phyloP scores from a whole-genome alignment of 2,113 vertebrate species.

The Eonycteris spelaea region DNA sequence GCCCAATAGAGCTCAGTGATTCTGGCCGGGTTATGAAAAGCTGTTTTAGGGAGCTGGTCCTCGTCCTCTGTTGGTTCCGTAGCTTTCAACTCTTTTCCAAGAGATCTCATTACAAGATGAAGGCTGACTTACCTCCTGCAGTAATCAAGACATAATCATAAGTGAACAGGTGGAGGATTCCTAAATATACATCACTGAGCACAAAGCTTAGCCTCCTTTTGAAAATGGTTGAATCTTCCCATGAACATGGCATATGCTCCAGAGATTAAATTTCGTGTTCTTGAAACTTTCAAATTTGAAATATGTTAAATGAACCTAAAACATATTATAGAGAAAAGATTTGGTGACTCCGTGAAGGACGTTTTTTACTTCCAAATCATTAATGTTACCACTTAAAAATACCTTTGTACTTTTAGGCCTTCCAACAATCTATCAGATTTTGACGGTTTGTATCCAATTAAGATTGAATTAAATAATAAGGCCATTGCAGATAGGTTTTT shows the following conservation, averaged over 20 bases:
- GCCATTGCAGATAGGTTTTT: conserved; percentile 11
- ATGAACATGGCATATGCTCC: neutral
- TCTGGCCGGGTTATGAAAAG: neutral
- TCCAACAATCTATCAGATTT: conserved; percentile 31
- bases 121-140: neutral
- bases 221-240: conserved; percentile 19
- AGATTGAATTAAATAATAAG: conserved; percentile 50
- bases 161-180: neutral
- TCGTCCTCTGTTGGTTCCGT: neutral
- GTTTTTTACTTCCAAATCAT: neutral
- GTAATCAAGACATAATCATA: neutral
- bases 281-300: neutral
- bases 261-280: neutral
- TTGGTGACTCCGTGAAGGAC: neutral
- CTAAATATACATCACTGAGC: neutral
- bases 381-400: neutral
- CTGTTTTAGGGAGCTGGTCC: neutral
- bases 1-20: neutral
- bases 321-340: neutral
- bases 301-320: neutral
- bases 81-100: neutral
- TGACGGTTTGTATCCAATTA: conserved; percentile 54
- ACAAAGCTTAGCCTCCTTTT: conserved; percentile 20
- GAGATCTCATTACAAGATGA: neutral
- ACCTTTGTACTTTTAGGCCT: neutral